phyloP scores from a whole-genome alignment of 2,113 vertebrate species.

The Macquaria ambigua region DNA sequence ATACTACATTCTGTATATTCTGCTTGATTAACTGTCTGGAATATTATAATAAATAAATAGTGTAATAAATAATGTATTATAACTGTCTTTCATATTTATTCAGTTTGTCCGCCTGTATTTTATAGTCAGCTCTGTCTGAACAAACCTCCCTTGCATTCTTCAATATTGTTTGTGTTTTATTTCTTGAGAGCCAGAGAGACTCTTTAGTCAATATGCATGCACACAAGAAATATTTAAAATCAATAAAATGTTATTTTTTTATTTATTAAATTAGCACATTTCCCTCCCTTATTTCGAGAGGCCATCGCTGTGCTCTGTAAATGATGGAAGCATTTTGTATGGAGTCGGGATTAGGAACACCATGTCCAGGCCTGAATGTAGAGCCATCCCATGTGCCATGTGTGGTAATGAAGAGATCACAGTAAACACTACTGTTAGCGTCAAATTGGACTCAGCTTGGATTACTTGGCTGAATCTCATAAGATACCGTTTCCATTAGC shows the following conservation, averaged over 20 bases:
- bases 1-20: background rate
- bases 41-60: background rate
- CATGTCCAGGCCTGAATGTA: background rate
- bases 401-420: constrained; percentile 6
- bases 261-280: constrained; percentile 6
- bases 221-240: constrained; percentile 28
- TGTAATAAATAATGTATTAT: background rate
- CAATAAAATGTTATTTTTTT: constrained; percentile 15
- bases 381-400: background rate
- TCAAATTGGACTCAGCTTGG: constrained; percentile 28
- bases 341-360: background rate
- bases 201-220: constrained; percentile 1
- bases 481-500: background rate
- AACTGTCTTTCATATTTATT: background rate
- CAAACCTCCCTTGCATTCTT: constrained; percentile 27
- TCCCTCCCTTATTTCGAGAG: background rate
- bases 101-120: no score
- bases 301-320: background rate
- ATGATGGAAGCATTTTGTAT: background rate
- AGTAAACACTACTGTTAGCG: constrained; percentile 2
- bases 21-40: background rate
- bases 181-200: constrained; percentile 15
- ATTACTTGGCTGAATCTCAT: constrained; percentile 21
- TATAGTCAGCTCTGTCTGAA: no score
- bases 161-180: constrained; percentile 27